These are phyloP conservation scores for Hypotaenidia okinawae DNA, from an alignment of 2,797 vertebrate species.

Conservation along the genomic window DNA sequence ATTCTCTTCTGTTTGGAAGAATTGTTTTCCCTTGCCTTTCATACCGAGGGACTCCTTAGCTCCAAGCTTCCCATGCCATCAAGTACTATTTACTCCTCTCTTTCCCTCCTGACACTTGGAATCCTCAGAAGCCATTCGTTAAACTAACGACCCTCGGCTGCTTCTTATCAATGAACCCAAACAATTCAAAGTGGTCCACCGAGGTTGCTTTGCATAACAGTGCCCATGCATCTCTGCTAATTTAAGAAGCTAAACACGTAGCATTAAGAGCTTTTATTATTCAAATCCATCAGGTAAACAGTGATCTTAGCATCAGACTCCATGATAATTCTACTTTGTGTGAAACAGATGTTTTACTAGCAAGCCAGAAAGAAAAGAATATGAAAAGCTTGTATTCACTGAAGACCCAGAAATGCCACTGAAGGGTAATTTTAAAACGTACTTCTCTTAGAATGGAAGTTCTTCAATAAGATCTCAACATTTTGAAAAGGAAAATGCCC, in stretches of 20 bases:
- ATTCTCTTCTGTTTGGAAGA: neutral
- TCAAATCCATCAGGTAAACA: neutral
- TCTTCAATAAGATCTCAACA: neutral
- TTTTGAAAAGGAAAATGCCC: neutral
- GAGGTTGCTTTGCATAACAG: neutral
- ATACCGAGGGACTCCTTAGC: neutral
- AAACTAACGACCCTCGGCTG: neutral
- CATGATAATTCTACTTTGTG: neutral
- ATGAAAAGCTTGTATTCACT: neutral
- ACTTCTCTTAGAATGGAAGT: neutral
- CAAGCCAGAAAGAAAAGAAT: neutral
- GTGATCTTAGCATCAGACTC: neutral
- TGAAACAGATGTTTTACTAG: neutral
- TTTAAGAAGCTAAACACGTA: neutral
- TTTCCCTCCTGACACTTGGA: neutral
- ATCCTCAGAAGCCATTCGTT: neutral
- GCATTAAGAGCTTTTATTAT: neutral
- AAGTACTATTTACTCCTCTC: neutral
- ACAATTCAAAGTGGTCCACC: neutral
- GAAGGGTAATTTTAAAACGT: neutral
- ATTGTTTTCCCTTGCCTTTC: neutral
- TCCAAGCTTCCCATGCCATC: neutral
- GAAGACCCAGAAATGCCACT: neutral
- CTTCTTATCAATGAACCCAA: neutral
- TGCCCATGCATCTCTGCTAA: neutral